Base-by-base conservation (phyloP, 2,888 invertebrate genomes). In the Cosmia pyralina region DNA sequence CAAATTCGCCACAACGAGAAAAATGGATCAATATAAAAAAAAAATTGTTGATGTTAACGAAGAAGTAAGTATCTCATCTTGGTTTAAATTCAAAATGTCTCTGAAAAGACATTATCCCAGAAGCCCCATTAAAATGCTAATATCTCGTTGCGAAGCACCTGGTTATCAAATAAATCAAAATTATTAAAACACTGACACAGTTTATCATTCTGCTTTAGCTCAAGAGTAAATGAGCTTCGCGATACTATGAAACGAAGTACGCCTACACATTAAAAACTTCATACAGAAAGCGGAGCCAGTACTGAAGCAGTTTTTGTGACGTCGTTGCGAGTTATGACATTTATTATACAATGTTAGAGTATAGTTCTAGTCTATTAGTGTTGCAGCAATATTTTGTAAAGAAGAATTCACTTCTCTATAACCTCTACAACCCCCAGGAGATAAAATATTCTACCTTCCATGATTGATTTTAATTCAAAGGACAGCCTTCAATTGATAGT, bases 141-240 rank as follows among this genome's bases (percentile, higher is more conserved):
- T 34, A 66, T 46, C 17, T 34, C 57, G 2, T 17, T 50, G 50
- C 13, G 60, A 44, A 57, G 28, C 71, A 58, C n/a, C 46, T 52
- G 72, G 38, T 52, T 28, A 28, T 46, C 17, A 52, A 59, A 72
- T 71, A 71, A 74, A 64, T 71, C 52, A 71, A 71, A 71, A 64
- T 34, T 64, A 71, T 64, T 64, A 46, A 46, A 64, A 71, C 46
- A 52, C 63, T 57, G 11, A 19, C 17, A 41, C 57, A 19, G 44
- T 63, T 71, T 58, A 52, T 71, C 57, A 44, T 53, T 7, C 53
- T n/a, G 17, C 4, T 44, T 71, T 66, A 11, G 41, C 50, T 70
- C 44, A 15, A 48, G 28, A 17, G 28, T 44, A 41, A 63, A 50
- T 50, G 19, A 62, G 4, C 7, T 59, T 68, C 5, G 4, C 5